Evolutionary conservation across 2,113 vertebrate species (phyloP).

Genomic region (Sus scrofa): DNA sequence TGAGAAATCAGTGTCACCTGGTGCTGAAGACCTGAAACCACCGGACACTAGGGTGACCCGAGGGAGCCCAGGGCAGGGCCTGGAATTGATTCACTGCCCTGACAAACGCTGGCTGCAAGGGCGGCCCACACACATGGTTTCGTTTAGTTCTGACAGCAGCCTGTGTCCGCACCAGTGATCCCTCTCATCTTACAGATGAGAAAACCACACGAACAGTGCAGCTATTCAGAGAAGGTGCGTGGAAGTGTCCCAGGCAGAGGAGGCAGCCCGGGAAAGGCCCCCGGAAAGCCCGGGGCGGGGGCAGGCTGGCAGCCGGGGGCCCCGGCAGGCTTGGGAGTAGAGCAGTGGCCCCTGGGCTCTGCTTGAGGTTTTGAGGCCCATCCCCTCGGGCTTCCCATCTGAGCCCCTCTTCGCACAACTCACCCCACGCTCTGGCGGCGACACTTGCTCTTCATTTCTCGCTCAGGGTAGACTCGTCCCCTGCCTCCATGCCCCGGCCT

Average conservation of each 20-base stretch:
- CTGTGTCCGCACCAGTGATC: neutral
- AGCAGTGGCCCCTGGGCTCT: neutral
- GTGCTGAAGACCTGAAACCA: neutral
- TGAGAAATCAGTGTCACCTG: neutral
- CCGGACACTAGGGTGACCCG: neutral
- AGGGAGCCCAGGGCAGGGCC: neutral
- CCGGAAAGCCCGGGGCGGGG: neutral
- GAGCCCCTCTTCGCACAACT: neutral
- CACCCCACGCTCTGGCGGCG: neutral
- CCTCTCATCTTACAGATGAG: neutral
- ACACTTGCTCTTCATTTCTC: neutral
- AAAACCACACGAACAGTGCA: neutral
- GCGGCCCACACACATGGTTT: neutral
- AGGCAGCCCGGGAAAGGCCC: rapidly evolving
- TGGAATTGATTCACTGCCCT: neutral
- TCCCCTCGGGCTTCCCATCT: neutral
- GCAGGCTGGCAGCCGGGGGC: neutral
- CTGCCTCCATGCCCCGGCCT: neutral
- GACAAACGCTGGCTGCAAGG: neutral
- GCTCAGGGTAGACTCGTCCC: neutral
- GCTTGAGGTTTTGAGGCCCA: neutral
- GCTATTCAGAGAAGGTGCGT: neutral
- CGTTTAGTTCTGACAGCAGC: neutral
- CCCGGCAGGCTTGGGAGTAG: neutral
- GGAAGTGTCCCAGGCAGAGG: neutral